These are phyloP conservation scores for Misgurnus mizolepis DNA, from an alignment of 2,113 vertebrate genomes.

Conservation along the genomic window DNA sequence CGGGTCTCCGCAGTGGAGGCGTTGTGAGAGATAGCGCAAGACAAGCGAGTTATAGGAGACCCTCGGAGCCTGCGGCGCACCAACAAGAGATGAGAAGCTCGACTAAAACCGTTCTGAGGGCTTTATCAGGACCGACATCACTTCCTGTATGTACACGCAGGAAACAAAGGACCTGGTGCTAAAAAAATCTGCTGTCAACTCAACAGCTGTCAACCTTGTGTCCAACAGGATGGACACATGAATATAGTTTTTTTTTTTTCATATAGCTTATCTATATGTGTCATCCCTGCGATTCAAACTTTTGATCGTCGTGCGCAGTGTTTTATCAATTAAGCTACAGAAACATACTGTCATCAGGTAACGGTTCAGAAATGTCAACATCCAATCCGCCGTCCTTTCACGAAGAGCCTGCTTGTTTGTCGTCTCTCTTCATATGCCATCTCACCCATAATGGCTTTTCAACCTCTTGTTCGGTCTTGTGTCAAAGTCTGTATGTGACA, in stretches of 20 bases:
- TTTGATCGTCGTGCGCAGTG: no score
- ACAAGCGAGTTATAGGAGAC: conserved; percentile 54
- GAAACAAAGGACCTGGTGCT: background rate
- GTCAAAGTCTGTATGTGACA: conserved; percentile 39
- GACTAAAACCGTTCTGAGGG: conserved; percentile 39
- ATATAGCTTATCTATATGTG: no score
- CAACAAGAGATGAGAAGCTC: conserved; percentile 55
- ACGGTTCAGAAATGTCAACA: background rate
- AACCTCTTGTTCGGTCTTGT: conserved; percentile 18
- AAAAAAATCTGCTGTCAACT: background rate
- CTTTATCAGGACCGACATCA: conserved; percentile 29
- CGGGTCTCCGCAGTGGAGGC: conserved; percentile 53
- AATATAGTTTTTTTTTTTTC: no score
- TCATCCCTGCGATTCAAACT: no score
- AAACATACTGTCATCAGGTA: background rate
- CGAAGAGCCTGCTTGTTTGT: conserved; percentile 25
- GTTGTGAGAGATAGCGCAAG: conserved; percentile 62
- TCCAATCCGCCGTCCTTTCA: conserved; percentile 10
- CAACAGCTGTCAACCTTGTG: background rate
- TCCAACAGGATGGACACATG: background rate
- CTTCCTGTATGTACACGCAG: background rate
- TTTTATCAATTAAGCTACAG: background rate
- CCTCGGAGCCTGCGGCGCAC: conserved; percentile 17
- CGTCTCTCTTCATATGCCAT: conserved; percentile 15
- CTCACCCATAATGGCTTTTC: conserved; percentile 36